phyloP scores from a whole-genome alignment of 2,888 invertebrate genomes.

The Orchesellides sinensis region DNA sequence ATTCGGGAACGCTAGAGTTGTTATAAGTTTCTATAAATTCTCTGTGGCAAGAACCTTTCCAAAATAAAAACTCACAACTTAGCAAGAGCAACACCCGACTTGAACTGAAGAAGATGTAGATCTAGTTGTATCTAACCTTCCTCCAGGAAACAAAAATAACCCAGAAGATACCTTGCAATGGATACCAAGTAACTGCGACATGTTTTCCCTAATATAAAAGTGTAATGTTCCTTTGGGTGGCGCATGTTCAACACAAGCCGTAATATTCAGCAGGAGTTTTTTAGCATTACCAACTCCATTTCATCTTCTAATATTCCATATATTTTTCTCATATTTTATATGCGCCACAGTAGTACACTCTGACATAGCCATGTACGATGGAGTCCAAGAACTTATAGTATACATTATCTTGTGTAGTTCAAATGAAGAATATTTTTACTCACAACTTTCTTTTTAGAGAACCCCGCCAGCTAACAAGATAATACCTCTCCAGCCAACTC shows the following conservation, averaged over 20 bases:
- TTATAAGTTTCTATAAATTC: background rate
- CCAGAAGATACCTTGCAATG: slow-evolving; percentile 14
- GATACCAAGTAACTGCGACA: background rate
- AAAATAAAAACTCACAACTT: slow-evolving; percentile 6
- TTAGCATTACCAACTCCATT: background rate
- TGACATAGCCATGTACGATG: background rate
- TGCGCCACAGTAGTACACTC: background rate
- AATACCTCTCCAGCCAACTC: no score
- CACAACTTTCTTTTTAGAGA: no score
- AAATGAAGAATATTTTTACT: no score
- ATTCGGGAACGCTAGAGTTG: background rate
- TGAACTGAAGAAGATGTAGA: slow-evolving; percentile 24
- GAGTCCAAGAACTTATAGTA: no score
- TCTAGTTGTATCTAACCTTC: background rate
- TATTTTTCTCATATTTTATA: background rate
- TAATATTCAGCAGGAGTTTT: background rate
- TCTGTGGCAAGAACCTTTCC: background rate
- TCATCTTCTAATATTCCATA: background rate
- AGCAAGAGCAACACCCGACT: slow-evolving; percentile 9
- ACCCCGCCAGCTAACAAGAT: no score
- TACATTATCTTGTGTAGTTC: no score
- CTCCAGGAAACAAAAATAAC: background rate
- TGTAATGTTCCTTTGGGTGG: slow-evolving; percentile 8
- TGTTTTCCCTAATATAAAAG: slow-evolving; percentile 13
- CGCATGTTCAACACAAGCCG: background rate